Evolutionary conservation across 2,888 invertebrate genomes (phyloP).

Genomic region (Choreutis nemorana): DNA sequence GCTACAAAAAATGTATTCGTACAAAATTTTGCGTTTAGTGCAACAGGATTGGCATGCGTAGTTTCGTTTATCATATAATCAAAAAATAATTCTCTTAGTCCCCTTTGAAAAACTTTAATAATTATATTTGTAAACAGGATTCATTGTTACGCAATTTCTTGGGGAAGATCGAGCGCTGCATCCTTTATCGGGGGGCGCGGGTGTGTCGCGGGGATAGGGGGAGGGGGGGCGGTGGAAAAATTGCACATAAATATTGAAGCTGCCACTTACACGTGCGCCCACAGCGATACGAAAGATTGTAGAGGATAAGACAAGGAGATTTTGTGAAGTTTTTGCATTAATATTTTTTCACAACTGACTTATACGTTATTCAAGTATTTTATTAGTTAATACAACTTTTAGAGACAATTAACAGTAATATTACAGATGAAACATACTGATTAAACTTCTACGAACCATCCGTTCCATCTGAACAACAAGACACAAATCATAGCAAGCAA

Average conservation of each 20-base stretch:
- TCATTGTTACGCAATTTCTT: conserved; percentile 53
- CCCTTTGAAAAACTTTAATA: conserved; percentile 12
- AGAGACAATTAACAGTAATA: too few species aligned
- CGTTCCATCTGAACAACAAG: too few species aligned
- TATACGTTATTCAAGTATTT: too few species aligned
- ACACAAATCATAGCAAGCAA: too few species aligned
- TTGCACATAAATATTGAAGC: conserved; percentile 68
- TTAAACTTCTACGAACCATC: too few species aligned
- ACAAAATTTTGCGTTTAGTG: conserved; percentile 9
- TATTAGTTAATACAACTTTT: too few species aligned
- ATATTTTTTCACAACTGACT: too few species aligned
- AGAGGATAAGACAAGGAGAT: too few species aligned
- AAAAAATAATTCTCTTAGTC: conserved; percentile 5
- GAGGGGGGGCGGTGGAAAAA: conserved; percentile 50
- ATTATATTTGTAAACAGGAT: conserved; percentile 36
- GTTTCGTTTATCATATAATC: conserved; percentile 10
- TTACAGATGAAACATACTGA: too few species aligned
- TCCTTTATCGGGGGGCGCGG: conserved; percentile 45
- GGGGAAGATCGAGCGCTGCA: conserved; percentile 41
- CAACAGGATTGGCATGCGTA: conserved; percentile 4
- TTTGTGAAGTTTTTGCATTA: too few species aligned
- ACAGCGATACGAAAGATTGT: conserved; percentile 22
- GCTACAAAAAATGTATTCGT: conserved; percentile 10
- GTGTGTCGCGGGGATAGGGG: conserved; percentile 16
- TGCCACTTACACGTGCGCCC: conserved; percentile 67